Percentiles rank a stretch among this genome's conserved stretches.
These are phyloP conservation scores for Ctena decussata DNA, from an alignment of 2,888 invertebrate species.

Conservation along the genomic window DNA sequence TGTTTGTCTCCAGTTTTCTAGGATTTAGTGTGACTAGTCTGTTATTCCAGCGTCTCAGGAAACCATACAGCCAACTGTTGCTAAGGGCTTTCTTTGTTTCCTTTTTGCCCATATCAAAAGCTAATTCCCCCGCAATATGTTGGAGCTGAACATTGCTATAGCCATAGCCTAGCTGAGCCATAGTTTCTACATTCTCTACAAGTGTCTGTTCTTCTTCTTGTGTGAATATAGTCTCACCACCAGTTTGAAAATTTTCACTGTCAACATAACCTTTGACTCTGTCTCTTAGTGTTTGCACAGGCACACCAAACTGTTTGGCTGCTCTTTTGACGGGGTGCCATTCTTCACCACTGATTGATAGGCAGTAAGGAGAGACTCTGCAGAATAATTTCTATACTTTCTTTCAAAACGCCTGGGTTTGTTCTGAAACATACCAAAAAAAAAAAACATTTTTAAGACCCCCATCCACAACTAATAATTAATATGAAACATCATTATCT, in stretches of 20 bases:
- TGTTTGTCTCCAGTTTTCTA: slow-evolving; percentile 20
- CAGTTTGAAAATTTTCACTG: slow-evolving; percentile 8
- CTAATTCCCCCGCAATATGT: slow-evolving; percentile 27
- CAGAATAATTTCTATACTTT: background rate
- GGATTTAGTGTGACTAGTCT: slow-evolving; percentile 32
- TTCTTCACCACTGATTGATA: slow-evolving; percentile 9
- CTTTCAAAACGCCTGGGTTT: too few species aligned
- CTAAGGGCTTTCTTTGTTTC: slow-evolving; percentile 7
- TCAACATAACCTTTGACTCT: slow-evolving; percentile 15
- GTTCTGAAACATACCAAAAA: too few species aligned
- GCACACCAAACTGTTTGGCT: slow-evolving; percentile 2
- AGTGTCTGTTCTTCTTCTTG: slow-evolving; percentile 27
- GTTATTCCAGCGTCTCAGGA: slow-evolving; percentile 35
- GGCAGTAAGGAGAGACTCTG: slow-evolving; percentile 15
- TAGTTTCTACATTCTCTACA: slow-evolving; percentile 19
- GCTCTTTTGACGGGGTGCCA: slow-evolving; percentile 19
- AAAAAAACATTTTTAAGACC: too few species aligned
- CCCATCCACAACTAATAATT: too few species aligned
- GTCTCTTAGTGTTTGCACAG: slow-evolving; percentile 25
- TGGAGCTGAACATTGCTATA: slow-evolving; percentile 29
- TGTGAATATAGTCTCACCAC: slow-evolving; percentile 16
- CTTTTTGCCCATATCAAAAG: slow-evolving; percentile 28
- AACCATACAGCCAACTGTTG: slow-evolving; percentile 28
- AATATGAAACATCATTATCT: too few species aligned
- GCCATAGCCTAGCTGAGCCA: slow-evolving; percentile 39